Conservation (phyloP, 2,888 invertebrate genomes). For the Lissonota sp. region DNA sequence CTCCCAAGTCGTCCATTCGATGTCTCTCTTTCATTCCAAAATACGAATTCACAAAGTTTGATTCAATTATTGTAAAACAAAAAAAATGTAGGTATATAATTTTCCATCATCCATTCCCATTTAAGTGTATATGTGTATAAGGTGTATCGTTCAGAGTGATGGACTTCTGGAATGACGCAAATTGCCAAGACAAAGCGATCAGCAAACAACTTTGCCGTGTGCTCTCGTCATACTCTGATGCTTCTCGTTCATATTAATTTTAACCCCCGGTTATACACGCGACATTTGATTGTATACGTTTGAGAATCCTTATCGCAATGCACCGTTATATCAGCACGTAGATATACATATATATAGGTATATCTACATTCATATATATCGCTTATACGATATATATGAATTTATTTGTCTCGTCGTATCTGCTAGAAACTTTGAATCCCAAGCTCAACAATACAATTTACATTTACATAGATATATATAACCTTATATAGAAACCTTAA, state of each 20-base stretch:
- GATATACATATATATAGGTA: background rate
- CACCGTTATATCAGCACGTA: constrained; percentile 16
- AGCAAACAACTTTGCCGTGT: constrained; percentile 46
- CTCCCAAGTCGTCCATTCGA: too few species aligned
- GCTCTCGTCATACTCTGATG: constrained; percentile 1
- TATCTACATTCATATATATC: background rate
- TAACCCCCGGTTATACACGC: constrained; percentile 45
- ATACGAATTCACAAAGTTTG: too few species aligned
- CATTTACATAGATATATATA: constrained; percentile 7
- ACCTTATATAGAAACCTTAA: too few species aligned
- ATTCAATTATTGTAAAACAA: too few species aligned
- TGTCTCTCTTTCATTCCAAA: too few species aligned
- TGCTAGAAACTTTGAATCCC: constrained; percentile 44
- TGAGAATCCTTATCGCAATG: constrained; percentile 41
- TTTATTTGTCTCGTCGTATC: constrained; percentile 28
- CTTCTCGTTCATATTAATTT: constrained; percentile 34
- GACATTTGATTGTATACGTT: constrained; percentile 3
- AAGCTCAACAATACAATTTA: constrained; percentile 6
- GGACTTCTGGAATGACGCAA: constrained; percentile 52
- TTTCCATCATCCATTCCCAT: too few species aligned
- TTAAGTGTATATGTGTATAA: too few species aligned
- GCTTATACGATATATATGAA: background rate
- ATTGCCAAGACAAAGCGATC: constrained; percentile 45
- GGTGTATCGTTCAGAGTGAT: background rate
- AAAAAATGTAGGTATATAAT: too few species aligned